These are phyloP conservation scores for Pomacea maculata DNA, from an alignment of 1,140 invertebrate species.

Conservation along the genomic window DNA sequence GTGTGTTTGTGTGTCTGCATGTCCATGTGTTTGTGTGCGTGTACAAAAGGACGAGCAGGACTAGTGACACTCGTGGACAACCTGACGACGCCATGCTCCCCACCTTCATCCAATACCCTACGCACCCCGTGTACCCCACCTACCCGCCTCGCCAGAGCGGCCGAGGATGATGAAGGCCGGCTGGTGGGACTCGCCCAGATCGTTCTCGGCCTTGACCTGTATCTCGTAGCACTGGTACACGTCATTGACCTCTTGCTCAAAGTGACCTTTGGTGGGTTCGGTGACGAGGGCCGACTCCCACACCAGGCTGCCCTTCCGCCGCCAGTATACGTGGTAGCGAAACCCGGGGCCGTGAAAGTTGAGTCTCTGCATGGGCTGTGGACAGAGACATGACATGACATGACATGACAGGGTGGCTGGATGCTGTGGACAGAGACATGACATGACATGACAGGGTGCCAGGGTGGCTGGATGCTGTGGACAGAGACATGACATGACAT, in stretches of 20 bases:
- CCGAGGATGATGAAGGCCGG: conserved; percentile 80
- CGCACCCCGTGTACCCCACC: conserved; percentile 23
- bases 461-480: not conserved
- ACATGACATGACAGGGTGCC: not conserved
- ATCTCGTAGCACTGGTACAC: conserved; percentile 87
- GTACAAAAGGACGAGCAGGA: too few species aligned
- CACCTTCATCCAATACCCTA: not conserved
- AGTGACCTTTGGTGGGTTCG: conserved; percentile 68
- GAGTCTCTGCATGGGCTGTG: conserved; percentile 91
- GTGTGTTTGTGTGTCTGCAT: too few species aligned
- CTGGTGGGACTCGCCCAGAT: conserved; percentile 85
- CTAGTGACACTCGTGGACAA: too few species aligned
- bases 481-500: not conserved
- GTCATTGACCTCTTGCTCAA: conserved; percentile 73
- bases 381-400: conserved; percentile 18
- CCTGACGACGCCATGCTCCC: not conserved
- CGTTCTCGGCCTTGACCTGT: conserved; percentile 92
- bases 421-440: not conserved
- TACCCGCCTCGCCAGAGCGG: conserved; percentile 90
- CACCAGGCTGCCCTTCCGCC: conserved; percentile 50
- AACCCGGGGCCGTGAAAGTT: conserved; percentile 96
- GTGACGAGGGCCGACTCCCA: conserved; percentile 47
- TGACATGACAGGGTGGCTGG: too few species aligned
- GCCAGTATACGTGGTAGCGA: conserved; percentile 86
- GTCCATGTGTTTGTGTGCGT: too few species aligned